phyloP scores from a whole-genome alignment of 1,140 invertebrate species.

The Sinonovacula constricta region DNA sequence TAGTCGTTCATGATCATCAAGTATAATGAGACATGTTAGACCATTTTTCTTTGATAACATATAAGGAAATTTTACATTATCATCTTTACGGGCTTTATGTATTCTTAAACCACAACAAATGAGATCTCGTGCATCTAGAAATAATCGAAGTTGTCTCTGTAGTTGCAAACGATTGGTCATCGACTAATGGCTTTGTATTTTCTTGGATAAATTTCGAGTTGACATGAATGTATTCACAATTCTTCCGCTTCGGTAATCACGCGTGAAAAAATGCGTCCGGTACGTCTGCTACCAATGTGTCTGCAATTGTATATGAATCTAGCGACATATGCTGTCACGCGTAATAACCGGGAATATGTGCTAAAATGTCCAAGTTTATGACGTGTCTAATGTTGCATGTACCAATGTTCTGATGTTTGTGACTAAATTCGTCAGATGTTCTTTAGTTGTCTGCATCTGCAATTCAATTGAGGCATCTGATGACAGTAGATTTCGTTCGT shows the following conservation, averaged over 20 bases:
- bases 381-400: too few species aligned
- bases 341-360: neutral
- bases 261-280: too few species aligned
- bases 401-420: too few species aligned
- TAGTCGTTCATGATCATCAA: neutral
- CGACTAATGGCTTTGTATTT: neutral
- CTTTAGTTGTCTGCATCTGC: neutral
- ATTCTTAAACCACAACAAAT: neutral
- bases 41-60: neutral
- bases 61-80: neutral
- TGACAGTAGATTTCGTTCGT: too few species aligned
- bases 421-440: neutral
- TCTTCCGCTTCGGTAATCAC: too few species aligned
- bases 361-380: neutral
- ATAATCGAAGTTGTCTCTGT: conserved; percentile 3
- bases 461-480: neutral
- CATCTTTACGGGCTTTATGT: neutral
- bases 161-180: conserved; percentile 17
- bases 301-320: too few species aligned
- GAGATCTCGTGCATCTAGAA: neutral
- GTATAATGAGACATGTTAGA: neutral
- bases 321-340: too few species aligned
- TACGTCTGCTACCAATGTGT: too few species aligned
- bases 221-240: neutral
- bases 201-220: neutral